Evolutionary conservation across 2,113 vertebrate species (phyloP).

Genomic region (Pseudolaguvia tuberculata): DNA sequence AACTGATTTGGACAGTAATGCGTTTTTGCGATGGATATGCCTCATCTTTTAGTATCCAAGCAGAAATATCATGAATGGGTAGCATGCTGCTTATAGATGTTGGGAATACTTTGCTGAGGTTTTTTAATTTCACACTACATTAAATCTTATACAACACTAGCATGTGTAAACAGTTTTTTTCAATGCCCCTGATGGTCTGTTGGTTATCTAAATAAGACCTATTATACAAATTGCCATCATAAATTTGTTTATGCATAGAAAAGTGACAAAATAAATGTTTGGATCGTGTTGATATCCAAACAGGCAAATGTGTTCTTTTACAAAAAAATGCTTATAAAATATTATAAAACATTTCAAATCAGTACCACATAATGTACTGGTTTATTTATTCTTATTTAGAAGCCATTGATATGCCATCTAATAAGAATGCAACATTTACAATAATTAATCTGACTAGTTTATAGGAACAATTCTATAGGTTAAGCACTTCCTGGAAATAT

Average conservation of each 20-base stretch:
- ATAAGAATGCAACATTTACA: background rate
- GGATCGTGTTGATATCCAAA: conserved; percentile 12
- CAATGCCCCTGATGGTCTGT: conserved; percentile 46
- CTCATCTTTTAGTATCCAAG: conserved; percentile 58
- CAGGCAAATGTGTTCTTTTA: background rate
- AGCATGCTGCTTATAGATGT: conserved; percentile 53
- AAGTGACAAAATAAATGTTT: conserved; percentile 34
- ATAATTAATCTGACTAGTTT: background rate
- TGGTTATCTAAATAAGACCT: conserved; percentile 54
- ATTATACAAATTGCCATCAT: conserved; percentile 46
- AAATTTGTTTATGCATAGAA: conserved; percentile 45
- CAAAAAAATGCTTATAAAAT: no score
- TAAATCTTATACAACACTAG: conserved; percentile 61
- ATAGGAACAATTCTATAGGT: conserved; percentile 14
- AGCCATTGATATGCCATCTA: background rate
- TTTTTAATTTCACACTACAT: conserved; percentile 68
- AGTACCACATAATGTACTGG: background rate
- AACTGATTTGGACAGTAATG: conserved; percentile 49
- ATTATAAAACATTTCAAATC: conserved; percentile 1
- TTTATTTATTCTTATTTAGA: background rate
- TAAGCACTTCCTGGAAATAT: conserved; percentile 15
- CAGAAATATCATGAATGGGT: conserved; percentile 58
- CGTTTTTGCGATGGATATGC: conserved; percentile 51
- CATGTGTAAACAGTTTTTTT: conserved; percentile 57
- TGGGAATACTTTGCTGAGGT: conserved; percentile 52